Percentiles rank a stretch among this genome's conserved stretches.
Evolutionary conservation across 2,113 vertebrate genomes (phyloP).

Genomic region (Kobus ellipsiprymnus): DNA sequence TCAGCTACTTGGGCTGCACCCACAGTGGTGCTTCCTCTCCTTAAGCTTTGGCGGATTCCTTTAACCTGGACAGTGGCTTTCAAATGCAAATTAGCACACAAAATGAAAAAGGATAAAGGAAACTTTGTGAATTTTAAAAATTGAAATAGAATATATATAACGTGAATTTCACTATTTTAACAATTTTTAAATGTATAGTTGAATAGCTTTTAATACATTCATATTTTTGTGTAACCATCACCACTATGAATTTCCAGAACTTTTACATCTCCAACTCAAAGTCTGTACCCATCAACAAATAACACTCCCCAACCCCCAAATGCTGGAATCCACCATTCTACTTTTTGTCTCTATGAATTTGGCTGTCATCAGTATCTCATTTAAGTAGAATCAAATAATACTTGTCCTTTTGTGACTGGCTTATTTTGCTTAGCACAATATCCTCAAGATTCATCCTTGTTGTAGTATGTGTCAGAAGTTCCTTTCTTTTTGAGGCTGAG

Average conservation of each 20-base stretch:
- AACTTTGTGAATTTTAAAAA: background rate
- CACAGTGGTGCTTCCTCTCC: background rate
- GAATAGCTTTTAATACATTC: background rate
- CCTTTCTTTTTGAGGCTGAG: background rate
- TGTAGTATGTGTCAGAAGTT: background rate
- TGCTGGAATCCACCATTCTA: background rate
- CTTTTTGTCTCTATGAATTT: background rate
- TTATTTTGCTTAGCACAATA: background rate
- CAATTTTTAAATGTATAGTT: background rate
- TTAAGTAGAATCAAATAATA: background rate
- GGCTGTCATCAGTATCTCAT: background rate
- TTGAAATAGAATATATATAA: background rate
- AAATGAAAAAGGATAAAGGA: background rate
- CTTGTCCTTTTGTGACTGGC: background rate
- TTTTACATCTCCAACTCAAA: background rate
- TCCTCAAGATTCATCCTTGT: background rate
- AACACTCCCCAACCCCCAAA: background rate
- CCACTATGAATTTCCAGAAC: background rate
- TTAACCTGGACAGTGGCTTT: background rate
- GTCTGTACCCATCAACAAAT: background rate
- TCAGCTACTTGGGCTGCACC: background rate
- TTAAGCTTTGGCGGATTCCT: background rate
- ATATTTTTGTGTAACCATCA: background rate
- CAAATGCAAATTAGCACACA: background rate
- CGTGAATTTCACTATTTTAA: background rate